Evolutionary conservation across 1,140 invertebrate species (phyloP).

Genomic region (Gonioctena quinquepunctata): DNA sequence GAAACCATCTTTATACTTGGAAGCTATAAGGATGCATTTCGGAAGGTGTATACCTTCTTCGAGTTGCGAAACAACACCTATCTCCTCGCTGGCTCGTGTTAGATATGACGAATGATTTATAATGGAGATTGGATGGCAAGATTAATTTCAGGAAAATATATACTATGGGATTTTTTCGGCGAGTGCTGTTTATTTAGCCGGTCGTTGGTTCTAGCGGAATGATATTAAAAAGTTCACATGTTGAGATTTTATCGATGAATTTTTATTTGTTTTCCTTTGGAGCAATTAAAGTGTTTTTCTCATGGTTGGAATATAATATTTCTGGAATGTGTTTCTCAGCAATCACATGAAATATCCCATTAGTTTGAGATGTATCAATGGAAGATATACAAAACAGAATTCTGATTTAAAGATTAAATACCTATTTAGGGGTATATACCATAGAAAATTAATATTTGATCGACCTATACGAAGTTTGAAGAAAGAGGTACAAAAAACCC

Average conservation of each 20-base stretch:
- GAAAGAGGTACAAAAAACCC: no score
- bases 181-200: not conserved
- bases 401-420: no score
- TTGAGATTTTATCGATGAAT: not conserved
- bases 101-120: constrained; percentile 44
- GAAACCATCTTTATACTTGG: constrained; percentile 4
- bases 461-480: no score
- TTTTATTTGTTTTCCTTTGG: not conserved
- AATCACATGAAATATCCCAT: no score
- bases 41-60: constrained; percentile 28
- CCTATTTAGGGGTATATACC: no score
- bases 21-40: constrained; percentile 23
- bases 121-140: constrained; percentile 32
- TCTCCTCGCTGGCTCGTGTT: constrained; percentile 38
- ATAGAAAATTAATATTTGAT: no score
- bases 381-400: no score
- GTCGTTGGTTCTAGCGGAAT: not conserved
- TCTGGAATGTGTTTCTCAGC: no score
- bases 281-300: not conserved
- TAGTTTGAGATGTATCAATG: no score
- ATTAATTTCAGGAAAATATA: constrained; percentile 40
- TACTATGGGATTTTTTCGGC: not conserved
- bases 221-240: not conserved
- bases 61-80: not conserved
- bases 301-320: no score